phyloP scores from a whole-genome alignment of 2,113 vertebrate species.

The Hystrix cristata region DNA sequence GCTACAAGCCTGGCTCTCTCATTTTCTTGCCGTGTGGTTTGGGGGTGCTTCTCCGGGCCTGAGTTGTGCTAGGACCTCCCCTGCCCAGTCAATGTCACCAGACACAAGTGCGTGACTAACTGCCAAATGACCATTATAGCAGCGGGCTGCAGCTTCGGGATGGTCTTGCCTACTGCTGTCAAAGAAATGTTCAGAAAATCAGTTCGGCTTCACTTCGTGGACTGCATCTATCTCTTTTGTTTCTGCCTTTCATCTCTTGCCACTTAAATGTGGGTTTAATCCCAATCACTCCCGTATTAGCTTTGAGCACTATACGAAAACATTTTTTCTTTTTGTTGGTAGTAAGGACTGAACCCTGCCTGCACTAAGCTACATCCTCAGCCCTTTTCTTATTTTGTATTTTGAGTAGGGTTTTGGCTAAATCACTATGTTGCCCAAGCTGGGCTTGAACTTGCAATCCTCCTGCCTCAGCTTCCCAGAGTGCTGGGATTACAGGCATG shows the following conservation, averaged over 20 bases:
- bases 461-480: neutral
- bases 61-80: neutral
- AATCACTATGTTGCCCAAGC: neutral
- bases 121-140: neutral
- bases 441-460: neutral
- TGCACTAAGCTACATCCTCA: neutral
- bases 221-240: neutral
- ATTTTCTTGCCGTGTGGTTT: neutral
- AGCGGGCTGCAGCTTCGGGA: neutral
- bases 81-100: neutral
- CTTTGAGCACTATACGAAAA: neutral
- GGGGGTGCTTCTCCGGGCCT: neutral
- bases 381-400: neutral
- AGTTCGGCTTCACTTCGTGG: neutral
- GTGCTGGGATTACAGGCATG: neutral
- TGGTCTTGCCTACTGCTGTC: neutral
- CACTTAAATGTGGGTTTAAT: slow-evolving; percentile 30
- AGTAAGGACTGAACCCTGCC: neutral
- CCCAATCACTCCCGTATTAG: neutral
- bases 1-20: neutral
- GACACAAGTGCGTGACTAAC: neutral
- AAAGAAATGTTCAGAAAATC: slow-evolving; percentile 34
- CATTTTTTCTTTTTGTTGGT: neutral
- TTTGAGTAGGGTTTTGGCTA: neutral
- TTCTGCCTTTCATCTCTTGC: neutral